Conservation (phyloP, 2,113 vertebrate species). For the Ctenodactylus gundi region DNA sequence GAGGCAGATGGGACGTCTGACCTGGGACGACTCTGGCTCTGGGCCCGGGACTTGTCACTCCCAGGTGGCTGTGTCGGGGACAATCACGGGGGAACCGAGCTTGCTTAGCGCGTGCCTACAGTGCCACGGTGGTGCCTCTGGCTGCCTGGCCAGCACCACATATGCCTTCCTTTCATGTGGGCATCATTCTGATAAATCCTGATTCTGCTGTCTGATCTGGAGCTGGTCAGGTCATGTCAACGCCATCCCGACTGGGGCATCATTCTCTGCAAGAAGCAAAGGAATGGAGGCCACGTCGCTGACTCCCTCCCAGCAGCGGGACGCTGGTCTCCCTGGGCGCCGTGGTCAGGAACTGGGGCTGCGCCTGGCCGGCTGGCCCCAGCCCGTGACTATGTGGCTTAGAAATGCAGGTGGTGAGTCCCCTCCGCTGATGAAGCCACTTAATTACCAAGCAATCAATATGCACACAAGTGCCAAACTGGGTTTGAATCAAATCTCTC, state of each 20-base stretch:
- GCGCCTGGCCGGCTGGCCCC: background rate
- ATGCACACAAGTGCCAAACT: conserved; percentile 82
- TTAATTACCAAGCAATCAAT: conserved; percentile 81
- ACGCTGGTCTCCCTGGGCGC: conserved; percentile 43
- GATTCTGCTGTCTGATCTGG: background rate
- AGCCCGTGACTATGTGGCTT: conserved; percentile 33
- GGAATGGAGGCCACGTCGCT: background rate
- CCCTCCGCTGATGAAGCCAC: conserved; percentile 73
- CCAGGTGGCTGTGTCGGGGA: background rate
- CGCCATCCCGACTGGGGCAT: background rate
- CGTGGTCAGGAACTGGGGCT: conserved; percentile 38
- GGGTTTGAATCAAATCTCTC: conserved; percentile 80
- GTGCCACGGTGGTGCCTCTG: rapidly evolving
- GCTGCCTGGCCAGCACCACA: background rate
- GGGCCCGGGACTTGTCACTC: background rate
- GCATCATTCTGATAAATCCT: background rate
- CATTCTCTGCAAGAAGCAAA: background rate
- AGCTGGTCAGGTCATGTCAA: background rate
- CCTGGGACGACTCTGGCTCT: background rate
- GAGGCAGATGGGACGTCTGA: background rate
- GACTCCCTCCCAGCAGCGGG: background rate
- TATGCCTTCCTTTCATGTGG: background rate
- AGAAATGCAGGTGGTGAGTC: conserved; percentile 76
- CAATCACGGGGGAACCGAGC: background rate
- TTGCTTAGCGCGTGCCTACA: background rate